phyloP scores from a whole-genome alignment of 2,888 invertebrate genomes.

The Dasysyrphus tricinctus region DNA sequence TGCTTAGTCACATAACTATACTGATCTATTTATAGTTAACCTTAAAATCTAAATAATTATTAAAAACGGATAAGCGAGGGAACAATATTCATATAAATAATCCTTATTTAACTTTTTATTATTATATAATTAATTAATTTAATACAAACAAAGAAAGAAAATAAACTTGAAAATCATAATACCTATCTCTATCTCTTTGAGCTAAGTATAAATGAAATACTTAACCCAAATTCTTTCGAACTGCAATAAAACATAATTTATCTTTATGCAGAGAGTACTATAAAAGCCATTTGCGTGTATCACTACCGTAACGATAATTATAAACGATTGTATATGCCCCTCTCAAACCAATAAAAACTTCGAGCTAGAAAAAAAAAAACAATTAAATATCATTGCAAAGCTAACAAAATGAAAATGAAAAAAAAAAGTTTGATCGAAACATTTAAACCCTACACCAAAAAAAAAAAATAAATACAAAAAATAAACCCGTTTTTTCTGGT shows the following conservation, averaged over 20 bases:
- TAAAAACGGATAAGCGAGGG: too few relatives aligned
- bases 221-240: conserved; percentile 56
- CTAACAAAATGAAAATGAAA: conserved; percentile 11
- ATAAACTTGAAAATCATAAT: conserved; percentile 47
- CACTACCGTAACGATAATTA: conserved; percentile 69
- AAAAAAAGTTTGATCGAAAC: conserved; percentile 68
- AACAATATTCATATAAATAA: too few relatives aligned
- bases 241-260: neutral
- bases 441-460: conserved; percentile 45
- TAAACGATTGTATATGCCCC: conserved; percentile 56
- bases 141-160: neutral
- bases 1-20: too few relatives aligned
- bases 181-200: conserved; percentile 43
- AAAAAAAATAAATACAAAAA: too few relatives aligned
- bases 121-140: too few relatives aligned
- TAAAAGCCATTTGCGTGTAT: conserved; percentile 57
- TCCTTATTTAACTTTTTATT: too few relatives aligned
- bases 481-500: conserved; percentile 58
- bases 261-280: neutral
- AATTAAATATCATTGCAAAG: conserved; percentile 55
- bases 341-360: conserved; percentile 66
- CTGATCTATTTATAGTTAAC: too few relatives aligned
- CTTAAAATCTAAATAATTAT: too few relatives aligned
- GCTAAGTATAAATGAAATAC: conserved; percentile 67
- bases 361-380: conserved; percentile 44